phyloP scores from a whole-genome alignment of 2,113 vertebrate species.

The Psammodynastes pulverulentus region DNA sequence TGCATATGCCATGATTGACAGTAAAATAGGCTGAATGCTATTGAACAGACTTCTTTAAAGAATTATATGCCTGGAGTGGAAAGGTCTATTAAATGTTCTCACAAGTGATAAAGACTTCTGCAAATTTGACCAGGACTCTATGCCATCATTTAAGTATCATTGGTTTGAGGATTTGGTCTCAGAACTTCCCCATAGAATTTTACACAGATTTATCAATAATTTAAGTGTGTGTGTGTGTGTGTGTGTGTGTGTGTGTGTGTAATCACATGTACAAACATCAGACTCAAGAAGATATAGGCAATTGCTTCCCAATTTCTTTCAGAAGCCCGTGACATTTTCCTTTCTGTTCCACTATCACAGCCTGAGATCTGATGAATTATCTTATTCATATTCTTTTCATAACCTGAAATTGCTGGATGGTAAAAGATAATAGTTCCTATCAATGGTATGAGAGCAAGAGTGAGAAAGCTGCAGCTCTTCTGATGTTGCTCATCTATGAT shows the following conservation, averaged over 20 bases:
- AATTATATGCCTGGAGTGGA: neutral
- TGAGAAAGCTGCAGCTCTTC: neutral
- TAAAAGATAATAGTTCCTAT: neutral
- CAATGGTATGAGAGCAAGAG: neutral
- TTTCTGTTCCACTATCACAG: neutral
- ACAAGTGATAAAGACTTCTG: neutral
- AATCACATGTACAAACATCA: neutral
- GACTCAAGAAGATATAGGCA: neutral
- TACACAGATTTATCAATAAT: neutral
- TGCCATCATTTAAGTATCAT: neutral
- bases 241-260: neutral
- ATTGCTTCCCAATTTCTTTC: neutral
- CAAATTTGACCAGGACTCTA: neutral
- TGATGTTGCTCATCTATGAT: neutral
- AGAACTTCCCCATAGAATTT: neutral
- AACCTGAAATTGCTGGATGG: neutral
- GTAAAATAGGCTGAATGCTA: constrained; percentile 1
- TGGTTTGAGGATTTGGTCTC: neutral
- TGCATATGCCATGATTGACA: neutral
- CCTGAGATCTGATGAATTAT: neutral
- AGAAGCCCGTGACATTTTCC: neutral
- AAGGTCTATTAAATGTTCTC: neutral
- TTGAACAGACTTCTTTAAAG: neutral
- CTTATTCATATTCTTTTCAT: neutral
- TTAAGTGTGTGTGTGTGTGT: neutral